Base-by-base conservation (phyloP, 2,797 vertebrate species). In the Parotocinclus haroldoi region DNA sequence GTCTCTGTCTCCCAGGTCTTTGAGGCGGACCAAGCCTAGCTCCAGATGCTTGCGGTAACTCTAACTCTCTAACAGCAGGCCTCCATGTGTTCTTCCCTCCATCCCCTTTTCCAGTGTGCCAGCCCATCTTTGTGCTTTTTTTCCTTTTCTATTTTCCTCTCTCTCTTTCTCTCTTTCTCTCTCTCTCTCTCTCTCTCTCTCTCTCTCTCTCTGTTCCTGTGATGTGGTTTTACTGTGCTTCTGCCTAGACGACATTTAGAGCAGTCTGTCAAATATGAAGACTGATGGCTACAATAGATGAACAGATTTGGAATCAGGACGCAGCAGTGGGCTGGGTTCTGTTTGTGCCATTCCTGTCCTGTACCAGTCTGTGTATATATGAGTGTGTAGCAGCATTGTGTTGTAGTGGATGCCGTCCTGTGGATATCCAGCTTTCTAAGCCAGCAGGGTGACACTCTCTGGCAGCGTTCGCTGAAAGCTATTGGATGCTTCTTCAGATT, bases 1-100 rank as follows among this genome's bases (percentile, higher is more conserved):
- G 82, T 90, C 80, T 89, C 87, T 90, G 84, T 90, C 83, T 85
- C 86, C 80, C 87, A 91, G 90, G 88, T 89, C 88, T 90, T 81
- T 89, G 83, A 87, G 87, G 84, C 83, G 58, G 60, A 84, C 85
- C 81, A 90, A 90, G 87, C 86, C 87, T 83, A 81, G 83, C 79
- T 90, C 89, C 87, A 89, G 86, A 81, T 87, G 78, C 82, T 88
- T 80, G 86, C 85, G 90, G 90, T 90, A 91, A 91, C 85, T 71
- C 63, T 65, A 67, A 64, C 86, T 82, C 50, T 81, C 76, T 79
- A 73, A 73, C 53, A 71, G 55, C 76, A 89, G 87, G 74, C 79
- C 79, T 83, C 79, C 79, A 82, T 76, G 50, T 77, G 44, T 71
- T 19, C 57, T 51, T 66, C 79, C 66, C 50, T 54, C 67, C 59